phyloP scores from a whole-genome alignment of 2,113 vertebrate species.

The Triplophysa dalaica region DNA sequence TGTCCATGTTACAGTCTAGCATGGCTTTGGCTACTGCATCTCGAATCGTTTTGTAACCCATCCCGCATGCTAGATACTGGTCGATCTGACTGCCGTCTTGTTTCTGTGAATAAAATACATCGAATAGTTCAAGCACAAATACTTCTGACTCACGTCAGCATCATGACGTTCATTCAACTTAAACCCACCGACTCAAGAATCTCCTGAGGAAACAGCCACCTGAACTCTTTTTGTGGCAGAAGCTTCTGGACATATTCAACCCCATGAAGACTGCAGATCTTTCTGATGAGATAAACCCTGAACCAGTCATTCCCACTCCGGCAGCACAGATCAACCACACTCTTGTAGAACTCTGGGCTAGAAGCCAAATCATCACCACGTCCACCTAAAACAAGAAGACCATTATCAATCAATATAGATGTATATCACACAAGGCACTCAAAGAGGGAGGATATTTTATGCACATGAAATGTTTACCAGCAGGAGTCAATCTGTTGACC shows the following conservation, averaged over 20 bases:
- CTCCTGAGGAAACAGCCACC: slow-evolving; percentile 85
- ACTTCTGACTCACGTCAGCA: neutral
- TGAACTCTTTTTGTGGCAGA: slow-evolving; percentile 55
- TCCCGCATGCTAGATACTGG: slow-evolving; percentile 79
- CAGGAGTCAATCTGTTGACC: slow-evolving; percentile 38
- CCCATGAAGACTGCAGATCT: slow-evolving; percentile 75
- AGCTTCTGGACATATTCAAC: slow-evolving; percentile 81
- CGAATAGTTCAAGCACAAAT: no score
- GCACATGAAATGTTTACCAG: slow-evolving; percentile 35
- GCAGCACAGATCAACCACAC: slow-evolving; percentile 70
- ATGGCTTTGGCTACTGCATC: slow-evolving; percentile 77
- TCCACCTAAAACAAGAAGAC: slow-evolving; percentile 39
- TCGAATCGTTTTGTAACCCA: slow-evolving; percentile 79
- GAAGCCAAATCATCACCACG: slow-evolving; percentile 15
- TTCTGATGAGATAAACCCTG: slow-evolving; percentile 84
- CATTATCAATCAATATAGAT: no score
- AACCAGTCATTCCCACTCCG: slow-evolving; percentile 80
- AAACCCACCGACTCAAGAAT: slow-evolving; percentile 75
- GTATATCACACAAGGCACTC: no score
- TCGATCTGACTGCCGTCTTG: slow-evolving; percentile 74
- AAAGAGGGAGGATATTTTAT: no score
- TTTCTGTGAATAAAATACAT: slow-evolving; percentile 34
- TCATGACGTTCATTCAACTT: neutral
- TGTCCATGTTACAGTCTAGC: slow-evolving; percentile 65
- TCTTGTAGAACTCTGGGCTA: slow-evolving; percentile 63